phyloP scores from a whole-genome alignment of 2,797 vertebrate species.

The Chaenodraco wilsoni region DNA sequence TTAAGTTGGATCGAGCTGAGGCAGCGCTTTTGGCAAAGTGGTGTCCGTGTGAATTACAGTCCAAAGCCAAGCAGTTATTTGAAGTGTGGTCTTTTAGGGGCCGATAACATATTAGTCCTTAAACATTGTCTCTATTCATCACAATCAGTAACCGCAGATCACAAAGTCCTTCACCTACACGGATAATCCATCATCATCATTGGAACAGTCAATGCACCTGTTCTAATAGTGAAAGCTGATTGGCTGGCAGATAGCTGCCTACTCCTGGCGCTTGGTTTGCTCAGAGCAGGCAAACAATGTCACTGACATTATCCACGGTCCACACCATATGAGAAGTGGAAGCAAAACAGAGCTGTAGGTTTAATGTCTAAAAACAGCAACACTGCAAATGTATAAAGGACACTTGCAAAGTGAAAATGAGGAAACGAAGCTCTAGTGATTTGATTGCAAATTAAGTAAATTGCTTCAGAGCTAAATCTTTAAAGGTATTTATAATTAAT shows the following conservation, averaged over 20 bases:
- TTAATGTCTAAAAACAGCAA: conserved; percentile 20
- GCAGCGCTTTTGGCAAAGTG: conserved; percentile 45
- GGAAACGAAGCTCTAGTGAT: background rate
- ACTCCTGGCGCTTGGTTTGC: conserved; percentile 20
- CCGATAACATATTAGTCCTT: conserved; percentile 36
- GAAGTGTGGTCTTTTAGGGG: conserved; percentile 36
- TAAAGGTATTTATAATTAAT: too few species aligned
- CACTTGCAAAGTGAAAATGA: background rate
- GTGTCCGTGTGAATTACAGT: conserved; percentile 36
- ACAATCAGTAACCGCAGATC: conserved; percentile 26
- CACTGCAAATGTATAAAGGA: background rate
- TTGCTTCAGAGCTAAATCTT: background rate
- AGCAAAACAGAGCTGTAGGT: background rate
- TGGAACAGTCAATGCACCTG: conserved; percentile 35
- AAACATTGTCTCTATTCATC: conserved; percentile 41
- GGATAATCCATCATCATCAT: conserved; percentile 49
- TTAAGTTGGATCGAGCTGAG: conserved; percentile 50
- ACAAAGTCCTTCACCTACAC: conserved; percentile 13
- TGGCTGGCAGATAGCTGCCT: conserved; percentile 15
- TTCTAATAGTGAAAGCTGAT: conserved; percentile 55
- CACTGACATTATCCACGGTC: background rate
- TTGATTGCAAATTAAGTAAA: background rate
- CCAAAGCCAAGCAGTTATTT: conserved; percentile 26
- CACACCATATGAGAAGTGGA: background rate
- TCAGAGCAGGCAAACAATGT: background rate